These are phyloP conservation scores for Dreissena rostriformis DNA, from an alignment of 1,140 invertebrate genomes.

Conservation along the genomic window DNA sequence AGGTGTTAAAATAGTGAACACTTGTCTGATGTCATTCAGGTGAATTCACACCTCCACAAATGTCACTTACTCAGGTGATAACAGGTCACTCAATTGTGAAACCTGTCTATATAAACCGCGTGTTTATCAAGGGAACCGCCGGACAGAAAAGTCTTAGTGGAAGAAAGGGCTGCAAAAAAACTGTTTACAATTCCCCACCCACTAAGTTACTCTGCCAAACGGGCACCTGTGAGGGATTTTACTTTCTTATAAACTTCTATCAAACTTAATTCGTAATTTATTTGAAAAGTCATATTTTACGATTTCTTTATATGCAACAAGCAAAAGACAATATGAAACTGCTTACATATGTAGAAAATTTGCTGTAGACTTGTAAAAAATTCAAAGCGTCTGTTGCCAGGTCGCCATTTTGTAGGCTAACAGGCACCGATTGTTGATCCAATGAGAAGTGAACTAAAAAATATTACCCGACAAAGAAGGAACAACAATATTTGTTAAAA, in stretches of 20 bases:
- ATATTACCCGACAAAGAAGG: no score
- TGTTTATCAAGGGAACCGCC: no score
- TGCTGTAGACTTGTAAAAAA: background rate
- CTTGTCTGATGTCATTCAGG: background rate
- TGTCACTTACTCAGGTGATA: background rate
- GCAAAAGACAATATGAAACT: background rate
- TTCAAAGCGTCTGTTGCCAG: constrained; percentile 67
- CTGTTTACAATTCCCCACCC: constrained; percentile 56
- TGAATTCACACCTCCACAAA: background rate
- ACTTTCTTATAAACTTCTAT: background rate
- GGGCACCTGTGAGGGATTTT: constrained; percentile 41
- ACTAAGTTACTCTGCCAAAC: constrained; percentile 39
- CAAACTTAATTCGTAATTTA: background rate
- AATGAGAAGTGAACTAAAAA: no score
- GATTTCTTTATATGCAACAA: background rate
- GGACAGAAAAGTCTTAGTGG: no score
- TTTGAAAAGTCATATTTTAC: background rate
- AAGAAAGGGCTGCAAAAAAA: no score
- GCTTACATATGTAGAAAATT: background rate
- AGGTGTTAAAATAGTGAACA: background rate
- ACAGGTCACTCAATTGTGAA: background rate
- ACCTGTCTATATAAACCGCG: no score
- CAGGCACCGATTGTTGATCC: background rate
- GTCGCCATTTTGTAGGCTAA: constrained; percentile 68
- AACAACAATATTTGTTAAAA: no score